Conservation (phyloP, 2,113 vertebrate species). For the Panthera tigris region DNA sequence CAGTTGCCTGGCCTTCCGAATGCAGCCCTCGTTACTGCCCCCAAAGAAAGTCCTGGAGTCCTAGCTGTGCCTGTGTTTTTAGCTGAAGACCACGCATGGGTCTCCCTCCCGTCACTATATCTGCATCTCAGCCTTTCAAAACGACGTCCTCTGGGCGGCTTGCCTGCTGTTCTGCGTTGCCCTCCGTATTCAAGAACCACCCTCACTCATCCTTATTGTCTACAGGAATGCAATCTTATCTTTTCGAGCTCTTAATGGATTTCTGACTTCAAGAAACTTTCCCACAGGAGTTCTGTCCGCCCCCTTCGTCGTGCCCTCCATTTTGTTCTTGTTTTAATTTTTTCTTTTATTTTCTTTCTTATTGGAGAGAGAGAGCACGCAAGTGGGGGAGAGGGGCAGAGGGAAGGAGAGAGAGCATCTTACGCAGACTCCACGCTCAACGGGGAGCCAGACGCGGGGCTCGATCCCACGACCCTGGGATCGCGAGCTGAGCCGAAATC, state of each 20-base stretch:
- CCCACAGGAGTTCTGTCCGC: neutral
- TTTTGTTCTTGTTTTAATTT: neutral
- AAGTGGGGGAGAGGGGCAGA: too few relatives aligned
- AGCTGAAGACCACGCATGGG: neutral
- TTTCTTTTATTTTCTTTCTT: neutral
- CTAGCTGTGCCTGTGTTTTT: neutral
- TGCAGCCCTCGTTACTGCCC: rapidly evolving
- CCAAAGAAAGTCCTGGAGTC: neutral
- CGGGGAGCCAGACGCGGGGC: too few relatives aligned
- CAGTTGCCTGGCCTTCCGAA: neutral
- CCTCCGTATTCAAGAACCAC: neutral
- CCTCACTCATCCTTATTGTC: neutral
- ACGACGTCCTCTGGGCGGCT: neutral
- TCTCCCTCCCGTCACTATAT: neutral
- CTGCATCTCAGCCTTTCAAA: neutral
- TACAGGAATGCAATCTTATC: neutral
- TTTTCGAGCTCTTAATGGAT: neutral
- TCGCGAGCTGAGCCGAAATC: too few relatives aligned
- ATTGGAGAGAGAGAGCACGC: too few relatives aligned
- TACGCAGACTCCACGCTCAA: too few relatives aligned
- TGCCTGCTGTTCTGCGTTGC: neutral
- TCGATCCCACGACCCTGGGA: too few relatives aligned
- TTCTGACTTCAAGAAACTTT: neutral
- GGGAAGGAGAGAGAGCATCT: too few relatives aligned
- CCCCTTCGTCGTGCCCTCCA: neutral